Percentiles rank a stretch among this genome's conserved stretches.
These are phyloP conservation scores for Barbus barbus DNA, from an alignment of 2,113 vertebrate species.

Conservation along the genomic window DNA sequence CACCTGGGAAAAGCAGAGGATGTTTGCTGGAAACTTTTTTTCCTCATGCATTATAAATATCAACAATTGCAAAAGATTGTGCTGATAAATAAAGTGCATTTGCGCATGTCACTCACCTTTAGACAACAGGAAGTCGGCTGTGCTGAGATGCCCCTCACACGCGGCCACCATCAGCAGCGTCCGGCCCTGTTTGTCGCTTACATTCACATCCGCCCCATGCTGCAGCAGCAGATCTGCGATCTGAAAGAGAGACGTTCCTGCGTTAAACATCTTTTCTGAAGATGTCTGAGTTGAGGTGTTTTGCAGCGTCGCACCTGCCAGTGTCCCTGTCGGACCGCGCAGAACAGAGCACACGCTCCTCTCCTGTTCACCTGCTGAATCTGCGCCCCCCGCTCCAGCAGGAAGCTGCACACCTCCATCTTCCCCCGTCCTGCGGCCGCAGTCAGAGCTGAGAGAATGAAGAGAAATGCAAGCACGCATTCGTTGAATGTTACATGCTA, in stretches of 20 bases:
- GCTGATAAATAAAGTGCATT: neutral
- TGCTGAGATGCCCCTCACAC: constrained; percentile 93
- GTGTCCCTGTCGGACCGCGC: constrained; percentile 93
- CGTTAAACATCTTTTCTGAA: neutral
- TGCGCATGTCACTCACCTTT: constrained; percentile 81
- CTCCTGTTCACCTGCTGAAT: constrained; percentile 86
- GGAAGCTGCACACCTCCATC: constrained; percentile 84
- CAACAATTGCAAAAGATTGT: neutral
- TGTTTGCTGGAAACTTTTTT: neutral
- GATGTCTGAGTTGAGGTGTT: neutral
- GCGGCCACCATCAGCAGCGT: constrained; percentile 96
- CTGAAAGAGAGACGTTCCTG: constrained; percentile 68
- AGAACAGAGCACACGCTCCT: constrained; percentile 85
- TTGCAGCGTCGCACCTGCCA: constrained; percentile 86
- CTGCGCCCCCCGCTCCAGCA: constrained; percentile 80
- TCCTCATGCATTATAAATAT: neutral
- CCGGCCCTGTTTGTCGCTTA: constrained; percentile 93
- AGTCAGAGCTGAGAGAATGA: constrained; percentile 80
- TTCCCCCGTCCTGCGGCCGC: constrained; percentile 94
- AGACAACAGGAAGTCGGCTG: constrained; percentile 90
- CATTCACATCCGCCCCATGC: constrained; percentile 86
- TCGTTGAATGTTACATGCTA: neutral
- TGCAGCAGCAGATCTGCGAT: constrained; percentile 87
- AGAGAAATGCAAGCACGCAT: neutral
- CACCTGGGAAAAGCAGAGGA: constrained; percentile 73